phyloP scores from a whole-genome alignment of 2,113 vertebrate species.

The Vidua macroura region DNA sequence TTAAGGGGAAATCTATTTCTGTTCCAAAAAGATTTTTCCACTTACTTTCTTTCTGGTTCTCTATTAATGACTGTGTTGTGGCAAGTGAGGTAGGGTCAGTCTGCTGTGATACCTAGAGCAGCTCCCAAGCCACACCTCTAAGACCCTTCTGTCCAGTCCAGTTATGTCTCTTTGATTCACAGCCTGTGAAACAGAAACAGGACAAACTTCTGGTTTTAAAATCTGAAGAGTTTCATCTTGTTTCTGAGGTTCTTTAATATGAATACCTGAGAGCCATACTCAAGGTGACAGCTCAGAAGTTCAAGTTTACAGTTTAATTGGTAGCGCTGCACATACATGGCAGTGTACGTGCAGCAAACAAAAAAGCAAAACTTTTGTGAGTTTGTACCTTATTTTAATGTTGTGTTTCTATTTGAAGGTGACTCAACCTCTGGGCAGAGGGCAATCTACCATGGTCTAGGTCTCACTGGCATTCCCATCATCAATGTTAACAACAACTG shows the following conservation, averaged over 20 bases:
- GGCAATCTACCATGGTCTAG: conserved; percentile 92
- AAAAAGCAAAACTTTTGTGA: not conserved
- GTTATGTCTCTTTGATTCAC: not conserved
- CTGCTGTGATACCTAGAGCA: not conserved
- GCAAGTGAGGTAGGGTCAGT: not conserved
- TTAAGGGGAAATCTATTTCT: not conserved
- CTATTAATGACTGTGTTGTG: not conserved
- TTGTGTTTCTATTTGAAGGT: conserved; percentile 67
- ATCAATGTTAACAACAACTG: conserved; percentile 98
- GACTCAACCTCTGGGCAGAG: conserved; percentile 92
- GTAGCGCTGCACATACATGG: not conserved
- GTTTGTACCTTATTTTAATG: not conserved
- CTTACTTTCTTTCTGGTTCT: not conserved
- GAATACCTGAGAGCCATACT: not conserved
- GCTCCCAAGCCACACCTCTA: not conserved
- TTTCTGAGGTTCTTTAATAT: not conserved
- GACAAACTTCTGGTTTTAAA: not conserved
- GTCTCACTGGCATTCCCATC: conserved; percentile 93
- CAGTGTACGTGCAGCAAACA: not conserved
- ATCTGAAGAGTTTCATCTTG: not conserved
- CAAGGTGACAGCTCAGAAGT: not conserved
- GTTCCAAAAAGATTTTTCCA: not conserved
- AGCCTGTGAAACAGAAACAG: not conserved
- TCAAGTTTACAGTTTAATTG: not conserved
- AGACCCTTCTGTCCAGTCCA: not conserved